Conservation (phyloP, 2,888 invertebrate species). For the Selenia dentaria region DNA sequence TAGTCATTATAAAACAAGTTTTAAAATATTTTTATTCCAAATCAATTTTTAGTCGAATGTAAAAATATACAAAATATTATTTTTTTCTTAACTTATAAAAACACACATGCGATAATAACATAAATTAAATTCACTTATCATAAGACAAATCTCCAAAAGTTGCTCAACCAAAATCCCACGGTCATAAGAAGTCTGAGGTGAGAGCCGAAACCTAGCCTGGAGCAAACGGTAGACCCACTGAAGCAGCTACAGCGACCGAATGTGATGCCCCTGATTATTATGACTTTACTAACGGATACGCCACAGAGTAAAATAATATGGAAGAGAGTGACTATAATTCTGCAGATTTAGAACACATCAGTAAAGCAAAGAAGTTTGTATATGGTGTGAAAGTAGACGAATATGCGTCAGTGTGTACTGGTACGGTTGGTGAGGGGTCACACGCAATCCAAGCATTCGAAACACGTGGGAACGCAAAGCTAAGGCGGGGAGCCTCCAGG, state of each 20-base stretch:
- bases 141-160: conserved; percentile 52
- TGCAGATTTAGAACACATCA: conserved; percentile 1
- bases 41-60: no score
- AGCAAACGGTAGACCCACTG: conserved; percentile 81
- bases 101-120: conserved; percentile 26
- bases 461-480: conserved; percentile 78
- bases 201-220: conserved; percentile 72
- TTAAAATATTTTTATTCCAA: no score
- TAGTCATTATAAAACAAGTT: no score
- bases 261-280: conserved; percentile 49
- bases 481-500: conserved; percentile 74
- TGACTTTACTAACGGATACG: conserved; percentile 40
- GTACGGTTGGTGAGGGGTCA: conserved; percentile 68
- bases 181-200: conserved; percentile 71
- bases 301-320: conserved; percentile 53
- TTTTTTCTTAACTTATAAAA: no score
- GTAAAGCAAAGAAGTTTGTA: conserved; percentile 12
- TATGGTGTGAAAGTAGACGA: conserved; percentile 51
- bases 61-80: no score
- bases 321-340: conserved; percentile 26
- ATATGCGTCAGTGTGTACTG: conserved; percentile 55
- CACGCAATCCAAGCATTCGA: conserved; percentile 82
- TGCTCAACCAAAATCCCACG: conserved; percentile 70
- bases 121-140: conserved; percentile 56
- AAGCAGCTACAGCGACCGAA: conserved; percentile 69